Evolutionary conservation across 2,888 invertebrate species (phyloP).

Genomic region (Lordiphosa fenestrarum): DNA sequence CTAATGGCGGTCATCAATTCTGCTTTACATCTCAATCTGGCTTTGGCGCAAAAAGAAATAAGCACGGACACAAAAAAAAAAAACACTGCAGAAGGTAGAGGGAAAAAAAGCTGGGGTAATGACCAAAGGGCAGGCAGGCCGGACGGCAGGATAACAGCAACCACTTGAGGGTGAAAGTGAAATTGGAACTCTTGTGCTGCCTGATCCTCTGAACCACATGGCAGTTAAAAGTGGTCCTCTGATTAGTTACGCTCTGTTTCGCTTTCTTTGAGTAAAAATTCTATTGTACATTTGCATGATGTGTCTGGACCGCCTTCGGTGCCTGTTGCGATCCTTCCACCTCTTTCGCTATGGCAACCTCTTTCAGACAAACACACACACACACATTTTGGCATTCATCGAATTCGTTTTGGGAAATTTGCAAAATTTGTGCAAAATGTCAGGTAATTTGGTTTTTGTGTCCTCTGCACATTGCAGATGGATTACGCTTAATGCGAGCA

Average conservation of each 20-base stretch:
- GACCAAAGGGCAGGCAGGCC: slow-evolving; percentile 43
- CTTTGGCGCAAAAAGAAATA: slow-evolving; percentile 58
- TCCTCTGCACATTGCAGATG: slow-evolving; percentile 56
- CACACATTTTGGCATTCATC: slow-evolving; percentile 56
- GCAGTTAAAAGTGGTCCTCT: slow-evolving; percentile 26
- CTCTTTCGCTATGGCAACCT: slow-evolving; percentile 56
- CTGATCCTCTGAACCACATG: slow-evolving; percentile 23
- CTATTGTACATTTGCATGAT: slow-evolving; percentile 75
- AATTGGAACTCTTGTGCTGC: slow-evolving; percentile 36
- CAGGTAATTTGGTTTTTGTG: slow-evolving; percentile 58
- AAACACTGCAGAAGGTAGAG: slow-evolving; percentile 3
- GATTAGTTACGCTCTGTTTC: slow-evolving; percentile 70
- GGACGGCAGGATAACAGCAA: slow-evolving; percentile 22
- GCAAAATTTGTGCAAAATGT: slow-evolving; percentile 52
- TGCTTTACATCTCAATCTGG: slow-evolving; percentile 82
- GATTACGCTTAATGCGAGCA: slow-evolving; percentile 64
- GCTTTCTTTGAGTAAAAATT: slow-evolving; percentile 39
- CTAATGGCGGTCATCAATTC: slow-evolving; percentile 81
- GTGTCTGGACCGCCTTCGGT: slow-evolving; percentile 61
- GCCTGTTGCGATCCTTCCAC: slow-evolving; percentile 18
- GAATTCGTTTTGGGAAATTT: slow-evolving; percentile 57
- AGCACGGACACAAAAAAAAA: slow-evolving; percentile 12
- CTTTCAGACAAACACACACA: slow-evolving; percentile 39
- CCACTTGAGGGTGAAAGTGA: slow-evolving; percentile 45
- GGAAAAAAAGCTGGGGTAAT: slow-evolving; percentile 47